Evolutionary conservation across 2,888 invertebrate species (phyloP), one percentile per base, ranked within the genome.

Genomic region (Pseudococcus longispinus): DNA sequence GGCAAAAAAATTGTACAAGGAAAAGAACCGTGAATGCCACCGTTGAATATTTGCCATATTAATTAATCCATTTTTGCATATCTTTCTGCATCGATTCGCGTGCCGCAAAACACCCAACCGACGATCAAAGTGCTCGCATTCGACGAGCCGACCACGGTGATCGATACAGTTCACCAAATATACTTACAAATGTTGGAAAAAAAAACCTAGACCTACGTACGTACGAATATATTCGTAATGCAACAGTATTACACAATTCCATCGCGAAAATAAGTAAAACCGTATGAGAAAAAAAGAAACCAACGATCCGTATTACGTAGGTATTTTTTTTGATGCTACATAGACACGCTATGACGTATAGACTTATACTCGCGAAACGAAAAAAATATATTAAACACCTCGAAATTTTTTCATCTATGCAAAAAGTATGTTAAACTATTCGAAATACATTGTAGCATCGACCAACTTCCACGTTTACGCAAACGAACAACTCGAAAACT

Each of bases 381-480:
- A 60, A 60, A 60, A 15, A n/a, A 51, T 4, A n/a, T n/a, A n/a
- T 4, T n/a, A 60, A 23, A 60, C 55, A 55, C 55, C 55, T 55
- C 46, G 46, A 51, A 51, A 23, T 60, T 55, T 55, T 55, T 55
- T 55, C n/a, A 20, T 2, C 23, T 1, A 23, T 60, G 23, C 23
- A n/a, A 55, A 55, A 55, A 55, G n/a, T 60, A 23, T 60, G 9
- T 60, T 23, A 23, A 51, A 60, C 6, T 51, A 60, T 23, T 23
- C 8, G 20, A 23, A 60, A 60, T 60, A n/a, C 18, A 2, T 51
- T n/a, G 15, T 15, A 60, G 23, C 60, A 60, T 13, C 23, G 23
- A 60, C 55, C 8, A 60, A 60, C 60, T 60, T 60, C 60, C 60
- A 60, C 60, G 60, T 60, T 60, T 60, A 60, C 60, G 60, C 60